phyloP scores from a whole-genome alignment of 2,797 vertebrate species.

The Hemibagrus guttatus region DNA sequence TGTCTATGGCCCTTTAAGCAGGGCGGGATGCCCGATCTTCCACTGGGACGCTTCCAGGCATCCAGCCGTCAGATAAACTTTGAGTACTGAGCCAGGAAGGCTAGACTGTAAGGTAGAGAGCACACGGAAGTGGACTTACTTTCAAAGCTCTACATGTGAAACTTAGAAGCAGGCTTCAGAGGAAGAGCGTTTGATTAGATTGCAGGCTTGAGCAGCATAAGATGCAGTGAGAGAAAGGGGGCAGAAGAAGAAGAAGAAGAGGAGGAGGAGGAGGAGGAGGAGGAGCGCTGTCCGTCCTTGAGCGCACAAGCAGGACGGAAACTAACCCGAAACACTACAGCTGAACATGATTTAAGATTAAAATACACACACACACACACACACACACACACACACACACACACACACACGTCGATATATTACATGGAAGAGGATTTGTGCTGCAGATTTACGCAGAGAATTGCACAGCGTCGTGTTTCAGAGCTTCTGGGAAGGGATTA shows the following conservation, averaged over 20 bases:
- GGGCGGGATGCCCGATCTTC: slow-evolving; percentile 62
- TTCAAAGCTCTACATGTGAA: neutral
- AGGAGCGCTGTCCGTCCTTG: slow-evolving; percentile 73
- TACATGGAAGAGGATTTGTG: slow-evolving; percentile 9
- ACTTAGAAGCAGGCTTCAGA: neutral
- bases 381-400: neutral
- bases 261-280: slow-evolving; percentile 6
- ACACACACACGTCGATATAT: too few species aligned
- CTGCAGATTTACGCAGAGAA: slow-evolving; percentile 18
- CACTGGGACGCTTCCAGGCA: slow-evolving; percentile 73
- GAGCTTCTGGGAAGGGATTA: slow-evolving; percentile 8
- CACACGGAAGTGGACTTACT: slow-evolving; percentile 32
- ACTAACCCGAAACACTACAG: slow-evolving; percentile 19
- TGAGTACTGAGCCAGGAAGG: slow-evolving; percentile 20
- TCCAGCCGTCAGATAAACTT: slow-evolving; percentile 81
- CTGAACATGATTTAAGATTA: neutral
- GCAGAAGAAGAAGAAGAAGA: slow-evolving; percentile 26
- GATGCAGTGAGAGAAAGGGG: slow-evolving; percentile 50
- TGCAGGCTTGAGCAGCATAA: slow-evolving; percentile 49
- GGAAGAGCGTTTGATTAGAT: slow-evolving; percentile 49
- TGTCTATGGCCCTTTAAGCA: slow-evolving; percentile 63
- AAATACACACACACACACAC: neutral
- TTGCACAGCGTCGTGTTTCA: neutral
- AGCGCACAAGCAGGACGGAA: slow-evolving; percentile 58
- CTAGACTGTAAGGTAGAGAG: slow-evolving; percentile 56